These are phyloP conservation scores for Pseudomyrmex pallidus DNA, from an alignment of 1,140 invertebrate species.

Conservation along the genomic window DNA sequence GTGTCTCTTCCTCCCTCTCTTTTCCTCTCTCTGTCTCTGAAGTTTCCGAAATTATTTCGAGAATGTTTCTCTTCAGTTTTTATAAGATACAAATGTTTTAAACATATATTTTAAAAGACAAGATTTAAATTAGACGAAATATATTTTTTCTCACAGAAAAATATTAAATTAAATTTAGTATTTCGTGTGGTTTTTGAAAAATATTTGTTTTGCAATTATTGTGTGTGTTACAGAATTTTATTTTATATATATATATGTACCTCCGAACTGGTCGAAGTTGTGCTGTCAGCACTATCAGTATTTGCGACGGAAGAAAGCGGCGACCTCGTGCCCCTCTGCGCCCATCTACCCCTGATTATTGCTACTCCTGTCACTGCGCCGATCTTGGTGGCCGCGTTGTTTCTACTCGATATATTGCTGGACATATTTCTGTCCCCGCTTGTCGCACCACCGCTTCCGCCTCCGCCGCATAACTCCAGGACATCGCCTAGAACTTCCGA, in stretches of 20 bases:
- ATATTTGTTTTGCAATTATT: neutral
- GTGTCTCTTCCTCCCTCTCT: neutral
- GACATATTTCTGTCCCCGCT: constrained; percentile 62
- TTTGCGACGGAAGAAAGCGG: constrained; percentile 77
- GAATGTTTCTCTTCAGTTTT: neutral
- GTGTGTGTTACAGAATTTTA: neutral
- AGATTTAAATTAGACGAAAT: neutral
- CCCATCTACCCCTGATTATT: constrained; percentile 81
- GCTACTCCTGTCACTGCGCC: constrained; percentile 81
- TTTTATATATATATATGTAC: constrained; percentile 56
- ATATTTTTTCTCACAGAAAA: neutral
- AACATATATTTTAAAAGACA: too few species aligned
- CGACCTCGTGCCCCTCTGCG: constrained; percentile 74
- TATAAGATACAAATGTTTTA: too few species aligned
- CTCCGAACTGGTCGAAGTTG: constrained; percentile 80
- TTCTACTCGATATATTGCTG: constrained; percentile 63
- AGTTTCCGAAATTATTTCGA: constrained; percentile 14
- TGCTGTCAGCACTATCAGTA: constrained; percentile 81
- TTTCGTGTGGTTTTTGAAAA: too few species aligned
- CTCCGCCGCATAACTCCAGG: constrained; percentile 80
- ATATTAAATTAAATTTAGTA: too few species aligned
- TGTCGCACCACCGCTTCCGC: constrained; percentile 11
- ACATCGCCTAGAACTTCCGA: constrained; percentile 83
- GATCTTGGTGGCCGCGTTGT: constrained; percentile 74
- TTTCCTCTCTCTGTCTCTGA: neutral